Base-by-base conservation (phyloP, 2,113 vertebrate genomes). In the Mobula birostris region DNA sequence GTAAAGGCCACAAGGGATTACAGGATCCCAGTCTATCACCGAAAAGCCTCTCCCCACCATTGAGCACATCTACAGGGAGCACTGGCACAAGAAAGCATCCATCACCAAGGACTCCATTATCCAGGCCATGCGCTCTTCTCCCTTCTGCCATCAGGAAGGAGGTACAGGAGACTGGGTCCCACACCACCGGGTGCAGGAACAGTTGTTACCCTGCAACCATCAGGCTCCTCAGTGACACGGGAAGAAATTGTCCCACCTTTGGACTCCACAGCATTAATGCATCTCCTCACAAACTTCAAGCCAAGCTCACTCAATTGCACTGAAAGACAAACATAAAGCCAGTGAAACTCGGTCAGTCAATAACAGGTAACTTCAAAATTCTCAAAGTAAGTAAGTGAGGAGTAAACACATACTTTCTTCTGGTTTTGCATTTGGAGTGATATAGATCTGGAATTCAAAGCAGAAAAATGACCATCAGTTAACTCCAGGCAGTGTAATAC, bases 231-330 rank as follows among this genome's bases (percentile, higher is more conserved):
- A 48, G 48, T 48, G 48, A 48, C 48, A 48, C 48, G 48, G 61
- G 85, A 68, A 85, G 21, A 85, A 4, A 58, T 29, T 12, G 12
- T 80, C 96, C 95, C 94, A 99, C 99, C 99, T 97, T 98, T 98
- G 0, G 97, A 97, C 96, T 99, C 99, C 94, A 99, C 96, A 0
- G 96, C 97, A 94, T 99, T 99, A 96, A 99, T 98, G 97, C 99
- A 99, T 95, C 98, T 99, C 94, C 98, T 96, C 78, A 99, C 98
- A 95, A 99, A 99, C 96, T 98, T 98, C 96, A 99, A 99, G 94
- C 99, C 99, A 0, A 98, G 96, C 95, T 98, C 98, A 83, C 99
- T 99, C 95, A 99, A 96, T 94, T 99, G 98, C 98, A 99, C 99
- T 99, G 94, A 94, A 27, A 90, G 94, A 94, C 0, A 95, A 94